Conservation (phyloP, 2,888 invertebrate genomes). For the Selenia dentaria region DNA sequence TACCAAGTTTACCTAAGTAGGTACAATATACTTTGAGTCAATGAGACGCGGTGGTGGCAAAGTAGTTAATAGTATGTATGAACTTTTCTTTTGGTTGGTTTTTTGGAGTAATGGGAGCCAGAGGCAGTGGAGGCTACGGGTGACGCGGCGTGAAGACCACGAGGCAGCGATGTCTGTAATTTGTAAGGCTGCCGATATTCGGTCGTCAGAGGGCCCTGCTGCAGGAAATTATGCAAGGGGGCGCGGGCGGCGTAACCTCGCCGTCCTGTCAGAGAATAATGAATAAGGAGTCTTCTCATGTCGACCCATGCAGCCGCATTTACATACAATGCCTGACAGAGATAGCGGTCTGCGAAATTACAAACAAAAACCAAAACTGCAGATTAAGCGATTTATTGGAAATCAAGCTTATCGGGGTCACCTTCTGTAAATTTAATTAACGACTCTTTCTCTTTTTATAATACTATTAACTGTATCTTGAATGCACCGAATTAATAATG, state of each 20-base stretch:
- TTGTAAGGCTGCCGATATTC: slow-evolving; percentile 15
- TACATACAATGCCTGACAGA: slow-evolving; percentile 58
- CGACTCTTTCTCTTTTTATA: slow-evolving; percentile 40
- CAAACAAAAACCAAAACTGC: slow-evolving; percentile 42
- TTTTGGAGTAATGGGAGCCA: too few relatives aligned
- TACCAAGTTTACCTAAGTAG: too few relatives aligned
- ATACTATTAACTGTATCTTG: slow-evolving; percentile 45
- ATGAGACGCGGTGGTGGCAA: too few relatives aligned
- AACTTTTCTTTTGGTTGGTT: too few relatives aligned
- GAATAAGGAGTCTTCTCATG: slow-evolving; percentile 37
- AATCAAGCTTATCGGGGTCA: slow-evolving; percentile 41
- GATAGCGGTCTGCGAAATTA: slow-evolving; percentile 49
- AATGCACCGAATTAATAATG: slow-evolving; percentile 39
- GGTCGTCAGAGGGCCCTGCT: slow-evolving; percentile 5
- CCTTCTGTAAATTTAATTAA: slow-evolving; percentile 48
- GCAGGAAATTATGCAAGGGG: slow-evolving; percentile 6
- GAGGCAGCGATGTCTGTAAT: slow-evolving; percentile 9
- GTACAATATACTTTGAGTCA: too few relatives aligned
- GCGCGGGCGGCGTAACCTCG: slow-evolving; percentile 23
- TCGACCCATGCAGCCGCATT: slow-evolving; percentile 47
- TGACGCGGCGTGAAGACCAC: too few relatives aligned
- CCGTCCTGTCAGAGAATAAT: slow-evolving; percentile 39
- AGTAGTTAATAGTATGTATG: too few relatives aligned
- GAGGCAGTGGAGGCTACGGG: too few relatives aligned
- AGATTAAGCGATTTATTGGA: slow-evolving; percentile 40